phyloP scores from a whole-genome alignment of 2,888 invertebrate genomes.

The Chrysina gloriosa region DNA sequence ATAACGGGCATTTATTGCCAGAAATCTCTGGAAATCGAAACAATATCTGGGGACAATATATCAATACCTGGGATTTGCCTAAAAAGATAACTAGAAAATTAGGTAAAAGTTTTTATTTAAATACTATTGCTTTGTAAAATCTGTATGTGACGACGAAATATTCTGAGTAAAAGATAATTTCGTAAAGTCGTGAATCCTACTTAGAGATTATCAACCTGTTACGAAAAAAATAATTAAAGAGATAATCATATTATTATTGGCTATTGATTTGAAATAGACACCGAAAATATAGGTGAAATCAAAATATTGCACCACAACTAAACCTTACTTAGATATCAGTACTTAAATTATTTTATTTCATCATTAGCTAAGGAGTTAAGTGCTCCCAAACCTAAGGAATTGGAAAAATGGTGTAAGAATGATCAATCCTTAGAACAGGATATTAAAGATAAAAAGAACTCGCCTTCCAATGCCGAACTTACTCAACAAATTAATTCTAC shows the following conservation, averaged over 20 bases:
- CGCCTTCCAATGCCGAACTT: background rate
- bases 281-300: no score
- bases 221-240: no score
- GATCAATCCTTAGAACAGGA: background rate
- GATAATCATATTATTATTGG: no score
- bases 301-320: no score
- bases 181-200: no score
- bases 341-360: background rate
- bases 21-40: conserved; percentile 66
- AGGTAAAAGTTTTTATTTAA: conserved; percentile 24
- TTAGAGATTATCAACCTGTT: no score
- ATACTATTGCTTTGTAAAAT: no score
- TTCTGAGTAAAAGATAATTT: no score
- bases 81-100: conserved; percentile 70
- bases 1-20: conserved; percentile 74
- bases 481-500: conserved; percentile 18
- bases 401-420: conserved; percentile 48
- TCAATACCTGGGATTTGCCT: conserved; percentile 77
- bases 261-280: no score
- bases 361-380: conserved; percentile 67
- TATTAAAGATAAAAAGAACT: conserved; percentile 1
- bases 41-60: conserved; percentile 73
- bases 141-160: no score
- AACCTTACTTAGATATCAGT: no score
- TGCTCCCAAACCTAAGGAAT: conserved; percentile 63